phyloP scores from a whole-genome alignment of 92 coral and sea anemone genomes.

The Pocillopora grandis region DNA sequence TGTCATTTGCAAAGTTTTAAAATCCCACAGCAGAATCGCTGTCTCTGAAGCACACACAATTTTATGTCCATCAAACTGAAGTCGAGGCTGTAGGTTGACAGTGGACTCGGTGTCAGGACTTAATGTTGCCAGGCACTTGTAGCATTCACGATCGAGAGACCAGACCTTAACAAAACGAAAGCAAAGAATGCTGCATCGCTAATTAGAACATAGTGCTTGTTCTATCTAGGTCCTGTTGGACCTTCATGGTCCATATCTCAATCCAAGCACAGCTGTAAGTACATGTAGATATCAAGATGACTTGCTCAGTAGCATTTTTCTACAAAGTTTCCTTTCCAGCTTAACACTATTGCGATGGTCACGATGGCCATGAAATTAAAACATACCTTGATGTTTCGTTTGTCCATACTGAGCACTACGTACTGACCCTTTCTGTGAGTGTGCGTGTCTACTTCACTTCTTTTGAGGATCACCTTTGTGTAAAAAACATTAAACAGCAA shows the following conservation, averaged over 20 bases:
- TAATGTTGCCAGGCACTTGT: constrained; percentile 67
- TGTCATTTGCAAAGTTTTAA: constrained; percentile 71
- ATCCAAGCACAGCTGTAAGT: too few species aligned
- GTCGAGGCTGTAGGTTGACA: constrained; percentile 67
- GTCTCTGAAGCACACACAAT: constrained; percentile 83
- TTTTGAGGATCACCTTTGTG: constrained; percentile 71
- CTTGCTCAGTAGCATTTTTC: too few species aligned
- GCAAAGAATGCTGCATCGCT: neutral
- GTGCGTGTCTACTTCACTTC: constrained; percentile 60
- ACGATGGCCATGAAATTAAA: neutral
- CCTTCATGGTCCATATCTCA: too few species aligned
- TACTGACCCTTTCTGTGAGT: constrained; percentile 60
- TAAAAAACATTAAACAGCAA: neutral
- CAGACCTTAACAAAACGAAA: constrained; percentile 66
- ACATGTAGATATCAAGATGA: too few species aligned
- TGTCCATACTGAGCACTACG: constrained; percentile 86
- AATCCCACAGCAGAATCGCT: constrained; percentile 83
- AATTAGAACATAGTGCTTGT: constrained; percentile 5
- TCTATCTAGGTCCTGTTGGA: too few species aligned
- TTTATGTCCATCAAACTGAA: constrained; percentile 83
- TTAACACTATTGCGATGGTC: too few species aligned
- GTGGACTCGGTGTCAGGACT: constrained; percentile 41
- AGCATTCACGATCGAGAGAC: constrained; percentile 58
- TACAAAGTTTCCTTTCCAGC: too few species aligned
- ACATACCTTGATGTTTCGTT: constrained; percentile 76